phyloP scores from a whole-genome alignment of 2,888 invertebrate species.

The Orthonychiurus folsomi region DNA sequence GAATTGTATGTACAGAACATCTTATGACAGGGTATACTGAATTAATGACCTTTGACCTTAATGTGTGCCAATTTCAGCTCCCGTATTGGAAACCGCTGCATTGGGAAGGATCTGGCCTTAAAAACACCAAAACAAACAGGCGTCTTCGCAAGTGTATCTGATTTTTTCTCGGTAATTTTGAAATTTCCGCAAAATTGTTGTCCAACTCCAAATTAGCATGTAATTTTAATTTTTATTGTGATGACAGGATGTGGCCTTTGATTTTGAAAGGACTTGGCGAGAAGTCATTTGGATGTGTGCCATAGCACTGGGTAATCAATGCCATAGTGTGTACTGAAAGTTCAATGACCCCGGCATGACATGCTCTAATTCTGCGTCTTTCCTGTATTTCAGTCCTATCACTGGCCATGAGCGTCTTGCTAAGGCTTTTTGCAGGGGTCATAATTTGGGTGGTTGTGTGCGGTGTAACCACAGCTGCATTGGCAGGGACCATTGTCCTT shows the following conservation, averaged over 20 bases:
- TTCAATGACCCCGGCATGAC: background rate
- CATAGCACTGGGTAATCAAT: slow-evolving; percentile 52
- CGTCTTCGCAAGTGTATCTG: slow-evolving; percentile 2
- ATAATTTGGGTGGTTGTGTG: slow-evolving; percentile 56
- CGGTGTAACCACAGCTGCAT: slow-evolving; percentile 48
- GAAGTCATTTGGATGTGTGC: slow-evolving; percentile 54
- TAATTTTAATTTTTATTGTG: no score
- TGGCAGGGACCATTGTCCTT: slow-evolving; percentile 52
- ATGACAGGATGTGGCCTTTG: slow-evolving; percentile 54
- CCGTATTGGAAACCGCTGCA: background rate
- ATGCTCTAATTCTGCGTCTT: background rate
- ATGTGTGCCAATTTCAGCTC: background rate
- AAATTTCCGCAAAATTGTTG: background rate
- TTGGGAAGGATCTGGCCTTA: background rate
- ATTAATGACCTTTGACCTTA: no score
- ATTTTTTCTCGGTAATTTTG: background rate
- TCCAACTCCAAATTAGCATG: background rate
- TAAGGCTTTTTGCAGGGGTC: slow-evolving; percentile 52
- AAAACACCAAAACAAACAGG: background rate
- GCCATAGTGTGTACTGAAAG: no score
- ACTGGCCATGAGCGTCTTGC: slow-evolving; percentile 49
- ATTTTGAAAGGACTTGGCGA: slow-evolving; percentile 52
- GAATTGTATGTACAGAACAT: background rate
- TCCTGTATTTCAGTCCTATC: slow-evolving; percentile 49
- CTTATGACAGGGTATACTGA: no score